phyloP scores from a whole-genome alignment of 2,113 vertebrate genomes.

The Myodes glareolus region DNA sequence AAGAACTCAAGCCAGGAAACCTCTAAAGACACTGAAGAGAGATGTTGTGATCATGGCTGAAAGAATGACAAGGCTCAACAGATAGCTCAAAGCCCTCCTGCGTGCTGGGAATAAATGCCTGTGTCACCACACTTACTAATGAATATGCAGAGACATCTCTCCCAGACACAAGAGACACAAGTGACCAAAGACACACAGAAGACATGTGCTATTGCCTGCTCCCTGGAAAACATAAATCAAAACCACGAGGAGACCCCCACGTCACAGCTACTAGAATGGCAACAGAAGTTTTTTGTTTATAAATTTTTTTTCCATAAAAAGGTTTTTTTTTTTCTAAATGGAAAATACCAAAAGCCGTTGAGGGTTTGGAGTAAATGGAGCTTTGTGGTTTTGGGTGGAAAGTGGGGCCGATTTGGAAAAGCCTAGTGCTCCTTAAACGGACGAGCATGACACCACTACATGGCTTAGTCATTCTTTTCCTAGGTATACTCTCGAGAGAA shows the following conservation, averaged over 20 bases:
- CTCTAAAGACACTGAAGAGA: not conserved
- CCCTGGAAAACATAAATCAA: not conserved
- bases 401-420: not conserved
- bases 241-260: not conserved
- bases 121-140: not conserved
- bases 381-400: not conserved
- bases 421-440: not conserved
- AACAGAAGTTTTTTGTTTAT: not conserved
- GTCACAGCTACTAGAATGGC: rapidly evolving
- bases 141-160: not conserved
- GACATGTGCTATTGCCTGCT: rapidly evolving
- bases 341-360: not conserved
- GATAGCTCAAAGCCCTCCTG: not conserved
- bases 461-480: not conserved
- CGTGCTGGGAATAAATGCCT: not conserved
- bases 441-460: not conserved
- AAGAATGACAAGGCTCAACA: not conserved
- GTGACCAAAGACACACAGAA: not conserved
- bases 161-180: not conserved
- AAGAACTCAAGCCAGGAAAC: not conserved
- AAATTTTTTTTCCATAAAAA: too few species aligned
- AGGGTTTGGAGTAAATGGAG: not conserved
- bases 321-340: not conserved
- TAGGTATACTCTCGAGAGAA: rapidly evolving
- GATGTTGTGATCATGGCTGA: too few species aligned